Evolutionary conservation across 2,888 invertebrate species (phyloP).

Genomic region (Branchellion lobata): DNA sequence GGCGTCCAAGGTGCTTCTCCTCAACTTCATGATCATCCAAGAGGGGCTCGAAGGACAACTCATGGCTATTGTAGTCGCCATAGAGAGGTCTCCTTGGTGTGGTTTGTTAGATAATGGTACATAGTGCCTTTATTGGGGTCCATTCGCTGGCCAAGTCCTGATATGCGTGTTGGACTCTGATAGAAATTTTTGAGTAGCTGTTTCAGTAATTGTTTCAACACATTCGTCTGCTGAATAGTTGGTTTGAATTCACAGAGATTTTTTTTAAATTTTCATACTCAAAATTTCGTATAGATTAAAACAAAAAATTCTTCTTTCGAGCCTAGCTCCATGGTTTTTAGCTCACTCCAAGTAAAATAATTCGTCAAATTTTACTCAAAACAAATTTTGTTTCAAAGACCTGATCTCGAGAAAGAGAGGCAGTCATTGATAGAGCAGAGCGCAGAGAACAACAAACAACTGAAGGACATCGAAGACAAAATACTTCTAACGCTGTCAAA

Average conservation of each 20-base stretch:
- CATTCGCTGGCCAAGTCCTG: neutral
- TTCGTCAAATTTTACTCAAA: neutral
- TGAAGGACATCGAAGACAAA: slow-evolving; percentile 83
- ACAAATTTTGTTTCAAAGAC: slow-evolving; percentile 61
- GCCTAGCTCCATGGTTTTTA: neutral
- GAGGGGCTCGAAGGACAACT: slow-evolving; percentile 86
- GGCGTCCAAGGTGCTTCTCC: slow-evolving; percentile 81
- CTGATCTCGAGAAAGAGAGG: slow-evolving; percentile 78
- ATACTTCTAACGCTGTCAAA: slow-evolving; percentile 81
- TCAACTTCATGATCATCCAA: slow-evolving; percentile 85
- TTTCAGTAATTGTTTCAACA: too few relatives aligned
- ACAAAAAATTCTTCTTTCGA: too few relatives aligned
- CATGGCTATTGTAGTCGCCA: slow-evolving; percentile 80
- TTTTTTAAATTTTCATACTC: too few relatives aligned
- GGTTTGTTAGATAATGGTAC: neutral
- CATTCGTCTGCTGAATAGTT: too few relatives aligned
- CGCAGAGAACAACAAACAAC: slow-evolving; percentile 76
- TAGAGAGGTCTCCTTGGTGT: slow-evolving; percentile 69
- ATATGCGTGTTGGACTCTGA: neutral
- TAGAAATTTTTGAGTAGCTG: too few relatives aligned
- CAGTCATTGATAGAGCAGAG: slow-evolving; percentile 77
- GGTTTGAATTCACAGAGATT: too few relatives aligned
- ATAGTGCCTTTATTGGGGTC: too few relatives aligned
- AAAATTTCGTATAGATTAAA: too few relatives aligned
- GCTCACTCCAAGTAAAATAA: neutral